Base-by-base conservation (phyloP, 64 coral and sea anemone genomes). In the Montipora cactus region DNA sequence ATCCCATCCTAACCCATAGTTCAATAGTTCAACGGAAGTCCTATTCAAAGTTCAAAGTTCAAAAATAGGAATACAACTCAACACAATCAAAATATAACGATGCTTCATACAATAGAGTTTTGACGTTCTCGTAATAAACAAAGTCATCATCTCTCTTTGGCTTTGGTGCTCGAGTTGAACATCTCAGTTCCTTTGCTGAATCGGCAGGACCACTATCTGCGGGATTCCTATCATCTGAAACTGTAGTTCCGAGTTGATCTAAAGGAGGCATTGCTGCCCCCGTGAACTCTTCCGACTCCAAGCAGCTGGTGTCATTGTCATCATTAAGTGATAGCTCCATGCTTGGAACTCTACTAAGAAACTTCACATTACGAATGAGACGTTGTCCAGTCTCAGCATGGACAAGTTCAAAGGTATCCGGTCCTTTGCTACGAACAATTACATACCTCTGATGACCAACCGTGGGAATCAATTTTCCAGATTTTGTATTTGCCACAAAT, bases 401-500 rank as follows among this genome's bases (percentile, higher is more conserved):
- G 47, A 91, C 89, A 28, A 88, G 4, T 47, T 74, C 84, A 91
- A 91, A 91, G 0, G 78, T 72, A 23, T 83, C 89, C 50, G n/a
- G 53, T 83, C 89, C 89, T 83, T 91, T 91, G 45, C 75, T 44
- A 22, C 59, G 50, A 4, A 83, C 48, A 49, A 91, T 83, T 14
- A 83, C 79, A 91, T 91, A 25, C 68, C 46, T 81, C 44, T 91
- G 77, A 18, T 49, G 78, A 71, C 15, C 25, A 72, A 81, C 81
- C 18, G 28, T 91, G 4, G 64, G 89, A 45, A 18, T 81, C 18
- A 91, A 72, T 50, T 91, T 91, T 72, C 77, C 76, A 70, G 50
- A 70, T 51, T 8, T 91, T 66, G 52, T 91, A 14, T 91, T 91
- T 80, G 89, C 89, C 22, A 91, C 89, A 91, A 91, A 83, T 11